Evolutionary conservation across 2,888 invertebrate species (phyloP).

Genomic region (Stenodema calcarata): DNA sequence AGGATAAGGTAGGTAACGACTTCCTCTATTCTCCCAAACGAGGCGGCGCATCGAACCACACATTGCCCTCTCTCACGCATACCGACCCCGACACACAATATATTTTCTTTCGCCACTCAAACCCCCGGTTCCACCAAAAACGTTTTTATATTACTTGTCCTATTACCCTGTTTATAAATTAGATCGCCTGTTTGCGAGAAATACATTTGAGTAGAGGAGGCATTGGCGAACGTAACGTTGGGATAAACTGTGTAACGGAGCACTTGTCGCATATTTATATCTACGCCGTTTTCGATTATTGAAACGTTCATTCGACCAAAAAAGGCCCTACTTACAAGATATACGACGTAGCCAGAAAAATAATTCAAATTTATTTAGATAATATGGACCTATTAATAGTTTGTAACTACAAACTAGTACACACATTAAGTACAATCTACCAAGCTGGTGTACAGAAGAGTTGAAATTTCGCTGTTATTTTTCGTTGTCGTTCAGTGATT

Average conservation of each 20-base stretch:
- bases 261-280: no score
- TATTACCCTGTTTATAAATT: background rate
- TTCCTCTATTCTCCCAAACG: constrained; percentile 18
- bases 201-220: background rate
- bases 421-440: no score
- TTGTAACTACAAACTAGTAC: no score
- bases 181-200: background rate
- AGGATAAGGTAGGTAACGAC: background rate
- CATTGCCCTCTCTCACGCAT: background rate
- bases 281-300: no score
- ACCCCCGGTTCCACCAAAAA: background rate
- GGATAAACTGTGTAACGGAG: background rate
- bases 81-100: background rate
- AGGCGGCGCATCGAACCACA: background rate
- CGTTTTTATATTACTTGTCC: background rate
- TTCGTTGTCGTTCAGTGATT: no score
- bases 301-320: no score
- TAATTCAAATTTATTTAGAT: no score
- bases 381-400: no score
- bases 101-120: background rate
- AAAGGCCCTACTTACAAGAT: no score
- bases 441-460: no score
- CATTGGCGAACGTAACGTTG: background rate
- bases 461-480: no score
- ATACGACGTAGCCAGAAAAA: no score